phyloP scores from a whole-genome alignment of 1,140 invertebrate genomes.

The Drosophila navojoa region DNA sequence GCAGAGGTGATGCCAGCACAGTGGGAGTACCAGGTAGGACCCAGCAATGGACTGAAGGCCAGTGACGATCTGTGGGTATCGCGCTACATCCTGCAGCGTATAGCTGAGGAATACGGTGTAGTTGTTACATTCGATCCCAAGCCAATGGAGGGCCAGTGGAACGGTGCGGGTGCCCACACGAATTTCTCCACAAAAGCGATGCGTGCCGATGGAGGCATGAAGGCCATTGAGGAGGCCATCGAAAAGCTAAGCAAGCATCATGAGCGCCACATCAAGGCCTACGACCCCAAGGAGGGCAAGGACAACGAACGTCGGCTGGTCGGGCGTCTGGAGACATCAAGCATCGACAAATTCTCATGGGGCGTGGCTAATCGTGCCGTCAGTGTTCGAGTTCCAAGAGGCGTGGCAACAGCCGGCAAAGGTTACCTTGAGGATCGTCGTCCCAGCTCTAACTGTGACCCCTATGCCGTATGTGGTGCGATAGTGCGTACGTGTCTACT shows the following conservation, averaged over 20 bases:
- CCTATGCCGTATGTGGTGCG: constrained; percentile 89
- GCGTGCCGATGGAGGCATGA: constrained; percentile 90
- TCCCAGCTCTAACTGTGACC: constrained; percentile 95
- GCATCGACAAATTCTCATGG: constrained; percentile 91
- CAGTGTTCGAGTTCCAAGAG: constrained; percentile 90
- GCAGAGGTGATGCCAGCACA: constrained; percentile 97
- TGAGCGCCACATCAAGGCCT: constrained; percentile 93
- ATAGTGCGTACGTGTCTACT: constrained; percentile 89
- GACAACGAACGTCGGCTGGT: constrained; percentile 93
- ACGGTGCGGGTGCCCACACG: constrained; percentile 92
- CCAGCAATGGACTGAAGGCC: constrained; percentile 91
- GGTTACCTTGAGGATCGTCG: constrained; percentile 95
- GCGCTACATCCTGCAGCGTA: constrained; percentile 89
- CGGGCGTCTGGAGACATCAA: constrained; percentile 92
- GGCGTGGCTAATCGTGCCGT: constrained; percentile 89
- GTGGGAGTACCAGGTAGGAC: constrained; percentile 87
- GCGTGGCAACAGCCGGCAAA: constrained; percentile 90
- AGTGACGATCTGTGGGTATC: constrained; percentile 96
- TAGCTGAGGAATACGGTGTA: constrained; percentile 95
- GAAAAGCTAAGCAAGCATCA: constrained; percentile 92
- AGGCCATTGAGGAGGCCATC: constrained; percentile 90
- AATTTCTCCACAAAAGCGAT: constrained; percentile 94
- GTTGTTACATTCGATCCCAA: constrained; percentile 94
- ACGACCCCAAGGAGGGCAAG: constrained; percentile 93
- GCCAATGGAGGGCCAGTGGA: constrained; percentile 94